phyloP scores from a whole-genome alignment of 1,140 invertebrate species.

The Microplitis mediator region DNA sequence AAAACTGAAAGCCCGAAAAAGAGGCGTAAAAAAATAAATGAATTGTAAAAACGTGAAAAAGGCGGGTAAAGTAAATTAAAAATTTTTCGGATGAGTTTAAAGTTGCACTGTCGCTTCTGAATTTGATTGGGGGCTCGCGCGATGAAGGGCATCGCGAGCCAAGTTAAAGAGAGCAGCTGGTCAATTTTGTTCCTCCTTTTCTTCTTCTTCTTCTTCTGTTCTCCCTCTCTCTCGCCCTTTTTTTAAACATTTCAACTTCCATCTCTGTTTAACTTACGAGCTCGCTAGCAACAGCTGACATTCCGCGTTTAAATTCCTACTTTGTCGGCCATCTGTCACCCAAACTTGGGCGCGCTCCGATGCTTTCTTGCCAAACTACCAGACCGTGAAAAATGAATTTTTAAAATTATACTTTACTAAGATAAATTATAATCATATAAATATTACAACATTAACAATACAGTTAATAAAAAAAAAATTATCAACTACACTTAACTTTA shows the following conservation, averaged over 20 bases:
- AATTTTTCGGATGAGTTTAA: too few species aligned
- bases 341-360: constrained; percentile 25
- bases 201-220: neutral
- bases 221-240: neutral
- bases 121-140: neutral
- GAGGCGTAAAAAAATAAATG: neutral
- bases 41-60: neutral
- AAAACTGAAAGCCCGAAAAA: neutral
- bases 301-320: constrained; percentile 35
- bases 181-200: neutral
- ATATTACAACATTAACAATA: too few species aligned
- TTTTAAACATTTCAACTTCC: neutral
- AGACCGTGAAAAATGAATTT: constrained; percentile 25
- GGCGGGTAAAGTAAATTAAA: neutral
- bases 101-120: neutral
- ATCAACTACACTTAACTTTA: too few species aligned
- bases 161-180: constrained; percentile 1
- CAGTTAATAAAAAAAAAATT: too few species aligned
- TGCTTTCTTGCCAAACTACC: constrained; percentile 27
- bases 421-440: too few species aligned
- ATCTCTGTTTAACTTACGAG: neutral
- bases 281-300: constrained; percentile 33
- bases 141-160: neutral
- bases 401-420: neutral
- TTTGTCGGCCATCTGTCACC: constrained; percentile 39